A percentile compares a stretch with the other conserved stretches of the same genome.
Evolutionary conservation across 2,797 vertebrate species (phyloP).

Genomic region (Clarias laeviceps): DNA sequence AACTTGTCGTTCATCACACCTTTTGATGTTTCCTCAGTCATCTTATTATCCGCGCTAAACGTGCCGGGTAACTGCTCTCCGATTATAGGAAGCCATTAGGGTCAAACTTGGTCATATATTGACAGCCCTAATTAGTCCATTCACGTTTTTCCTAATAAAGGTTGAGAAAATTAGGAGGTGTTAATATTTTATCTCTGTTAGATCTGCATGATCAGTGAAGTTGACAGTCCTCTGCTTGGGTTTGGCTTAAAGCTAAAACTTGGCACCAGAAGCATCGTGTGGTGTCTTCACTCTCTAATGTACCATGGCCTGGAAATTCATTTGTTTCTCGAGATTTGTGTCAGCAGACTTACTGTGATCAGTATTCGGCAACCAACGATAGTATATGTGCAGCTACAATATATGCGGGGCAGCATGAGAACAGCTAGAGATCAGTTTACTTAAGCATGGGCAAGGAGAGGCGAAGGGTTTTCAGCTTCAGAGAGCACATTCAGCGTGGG

Average conservation of each 20-base stretch:
- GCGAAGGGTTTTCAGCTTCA: slow-evolving; percentile 51
- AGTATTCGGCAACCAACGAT: slow-evolving; percentile 14
- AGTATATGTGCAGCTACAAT: slow-evolving; percentile 33
- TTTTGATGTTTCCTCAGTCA: too few relatives aligned
- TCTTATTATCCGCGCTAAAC: too few relatives aligned
- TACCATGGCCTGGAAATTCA: slow-evolving; percentile 26
- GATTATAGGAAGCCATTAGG: too few relatives aligned
- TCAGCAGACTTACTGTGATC: slow-evolving; percentile 13
- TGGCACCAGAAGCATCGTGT: not conserved
- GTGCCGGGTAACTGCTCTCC: too few relatives aligned
- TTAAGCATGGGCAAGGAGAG: slow-evolving; percentile 46
- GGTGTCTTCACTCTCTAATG: not conserved
- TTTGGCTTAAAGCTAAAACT: slow-evolving; percentile 2
- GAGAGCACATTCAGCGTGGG: slow-evolving; percentile 34
- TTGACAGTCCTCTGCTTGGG: not conserved
- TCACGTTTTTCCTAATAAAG: slow-evolving; percentile 6
- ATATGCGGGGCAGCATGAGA: slow-evolving; percentile 43
- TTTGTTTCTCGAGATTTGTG: slow-evolving; percentile 26
- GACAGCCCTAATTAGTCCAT: not conserved
- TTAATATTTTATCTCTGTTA: slow-evolving; percentile 19
- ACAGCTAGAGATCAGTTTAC: slow-evolving; percentile 42
- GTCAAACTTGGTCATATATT: too few relatives aligned
- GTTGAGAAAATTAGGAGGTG: not conserved
- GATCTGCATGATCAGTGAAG: slow-evolving; percentile 33
- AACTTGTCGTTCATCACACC: too few relatives aligned